phyloP scores from a whole-genome alignment of 2,113 vertebrate genomes.

The Osmerus mordax region DNA sequence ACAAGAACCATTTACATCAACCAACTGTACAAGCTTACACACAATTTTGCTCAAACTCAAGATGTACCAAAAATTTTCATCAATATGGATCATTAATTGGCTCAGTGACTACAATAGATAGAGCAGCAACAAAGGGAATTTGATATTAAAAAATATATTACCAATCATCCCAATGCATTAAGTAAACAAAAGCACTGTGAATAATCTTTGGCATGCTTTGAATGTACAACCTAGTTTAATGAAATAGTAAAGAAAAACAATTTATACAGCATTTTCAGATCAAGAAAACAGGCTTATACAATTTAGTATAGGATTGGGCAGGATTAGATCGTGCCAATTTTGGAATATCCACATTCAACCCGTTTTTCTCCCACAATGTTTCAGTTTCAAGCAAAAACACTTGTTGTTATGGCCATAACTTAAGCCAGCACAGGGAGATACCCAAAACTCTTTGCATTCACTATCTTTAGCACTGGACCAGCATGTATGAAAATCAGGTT shows the following conservation, averaged over 20 bases:
- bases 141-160: neutral
- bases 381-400: too few species aligned
- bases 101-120: constrained; percentile 38
- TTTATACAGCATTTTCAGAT: neutral
- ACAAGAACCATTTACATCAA: constrained; percentile 41
- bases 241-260: constrained; percentile 39
- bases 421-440: too few species aligned
- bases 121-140: constrained; percentile 22
- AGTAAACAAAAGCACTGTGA: constrained; percentile 6
- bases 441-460: too few species aligned
- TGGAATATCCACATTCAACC: too few species aligned
- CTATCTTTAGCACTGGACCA: too few species aligned
- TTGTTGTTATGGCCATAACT: too few species aligned
- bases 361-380: too few species aligned
- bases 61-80: constrained; percentile 1
- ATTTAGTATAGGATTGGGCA: too few species aligned
- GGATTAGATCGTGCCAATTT: too few species aligned
- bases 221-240: constrained; percentile 45
- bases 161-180: constrained; percentile 16
- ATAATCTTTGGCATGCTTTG: constrained; percentile 55
- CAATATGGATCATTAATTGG: constrained; percentile 17
- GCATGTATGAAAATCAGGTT: too few species aligned
- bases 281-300: neutral
- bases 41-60: neutral
- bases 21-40: neutral